Evolutionary conservation across 1,140 invertebrate species (phyloP).

Genomic region (Drosophila pectinifera): DNA sequence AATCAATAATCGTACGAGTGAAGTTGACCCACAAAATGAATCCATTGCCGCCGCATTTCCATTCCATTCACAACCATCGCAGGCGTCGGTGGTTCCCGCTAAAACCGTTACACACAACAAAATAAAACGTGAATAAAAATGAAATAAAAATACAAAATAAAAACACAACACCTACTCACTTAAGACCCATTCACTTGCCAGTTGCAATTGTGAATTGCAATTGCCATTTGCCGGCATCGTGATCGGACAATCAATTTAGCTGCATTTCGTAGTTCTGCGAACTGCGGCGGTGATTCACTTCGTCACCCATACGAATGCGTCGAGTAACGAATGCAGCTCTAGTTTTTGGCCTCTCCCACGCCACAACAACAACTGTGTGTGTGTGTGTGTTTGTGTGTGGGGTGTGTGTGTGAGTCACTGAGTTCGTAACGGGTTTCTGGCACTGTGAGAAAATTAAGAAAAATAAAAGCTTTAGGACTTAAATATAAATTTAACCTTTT

Average conservation of each 20-base stretch:
- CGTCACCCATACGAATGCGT: slow-evolving; percentile 31
- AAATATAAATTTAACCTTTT: too few relatives aligned
- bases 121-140: slow-evolving; percentile 1
- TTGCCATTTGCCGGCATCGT: slow-evolving; percentile 37
- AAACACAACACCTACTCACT: slow-evolving; percentile 7
- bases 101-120: slow-evolving; percentile 21
- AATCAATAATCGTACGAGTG: slow-evolving; percentile 21
- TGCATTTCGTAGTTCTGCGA: slow-evolving; percentile 40
- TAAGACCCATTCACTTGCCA: slow-evolving; percentile 44
- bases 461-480: too few relatives aligned
- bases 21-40: slow-evolving; percentile 28
- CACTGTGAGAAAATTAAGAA: slow-evolving; percentile 22
- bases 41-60: slow-evolving; percentile 14
- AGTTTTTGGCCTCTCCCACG: slow-evolving; percentile 39
- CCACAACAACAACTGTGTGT: slow-evolving; percentile 1
- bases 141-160: not conserved
- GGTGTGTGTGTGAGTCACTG: slow-evolving; percentile 18
- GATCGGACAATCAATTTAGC: slow-evolving; percentile 52
- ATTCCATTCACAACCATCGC: slow-evolving; percentile 40
- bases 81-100: slow-evolving; percentile 5
- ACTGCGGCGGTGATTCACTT: slow-evolving; percentile 27
- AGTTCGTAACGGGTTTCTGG: slow-evolving; percentile 31
- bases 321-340: slow-evolving; percentile 20
- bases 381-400: slow-evolving; percentile 9
- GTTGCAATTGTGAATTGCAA: slow-evolving; percentile 28